Evolutionary conservation across 37 sponge, comb jelly and placozoan species (phyloP).

Genomic region (Chondrilla cf. caribensis): DNA sequence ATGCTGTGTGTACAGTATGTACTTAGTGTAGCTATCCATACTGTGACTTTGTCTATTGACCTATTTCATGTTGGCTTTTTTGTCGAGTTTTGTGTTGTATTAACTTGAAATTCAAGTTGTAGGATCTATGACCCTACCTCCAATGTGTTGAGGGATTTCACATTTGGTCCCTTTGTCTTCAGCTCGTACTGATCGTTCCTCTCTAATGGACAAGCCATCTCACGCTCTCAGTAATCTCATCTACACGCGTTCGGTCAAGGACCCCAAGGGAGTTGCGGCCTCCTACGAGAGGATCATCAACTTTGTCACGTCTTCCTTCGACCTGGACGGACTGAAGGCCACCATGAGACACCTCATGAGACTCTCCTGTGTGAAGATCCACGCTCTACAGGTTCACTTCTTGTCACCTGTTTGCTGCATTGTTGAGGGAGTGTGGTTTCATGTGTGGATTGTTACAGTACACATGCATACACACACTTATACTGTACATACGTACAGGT

Average conservation of each 20-base stretch:
- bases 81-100: too few relatives aligned
- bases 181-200: constrained; percentile 10
- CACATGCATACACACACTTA: not conserved
- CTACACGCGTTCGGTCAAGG: constrained; percentile 57
- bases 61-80: too few relatives aligned
- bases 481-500: too few relatives aligned
- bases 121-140: too few relatives aligned
- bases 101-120: too few relatives aligned
- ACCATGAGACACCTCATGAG: constrained; percentile 83
- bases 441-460: not conserved
- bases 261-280: constrained; percentile 46
- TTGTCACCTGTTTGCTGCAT: not conserved
- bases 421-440: not conserved
- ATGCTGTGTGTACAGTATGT: not conserved
- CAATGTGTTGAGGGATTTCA: too few relatives aligned
- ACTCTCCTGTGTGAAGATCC: constrained; percentile 46
- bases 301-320: constrained; percentile 58
- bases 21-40: too few relatives aligned
- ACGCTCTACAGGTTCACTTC: constrained; percentile 61
- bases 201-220: constrained; percentile 44
- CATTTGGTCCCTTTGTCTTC: too few relatives aligned
- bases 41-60: too few relatives aligned
- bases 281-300: constrained; percentile 52
- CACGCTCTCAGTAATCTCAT: constrained; percentile 57
- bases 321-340: constrained; percentile 75